Evolutionary conservation across 1,140 invertebrate genomes (phyloP), one percentile per base, ranked within the genome.

Genomic region (Homarus americanus): DNA sequence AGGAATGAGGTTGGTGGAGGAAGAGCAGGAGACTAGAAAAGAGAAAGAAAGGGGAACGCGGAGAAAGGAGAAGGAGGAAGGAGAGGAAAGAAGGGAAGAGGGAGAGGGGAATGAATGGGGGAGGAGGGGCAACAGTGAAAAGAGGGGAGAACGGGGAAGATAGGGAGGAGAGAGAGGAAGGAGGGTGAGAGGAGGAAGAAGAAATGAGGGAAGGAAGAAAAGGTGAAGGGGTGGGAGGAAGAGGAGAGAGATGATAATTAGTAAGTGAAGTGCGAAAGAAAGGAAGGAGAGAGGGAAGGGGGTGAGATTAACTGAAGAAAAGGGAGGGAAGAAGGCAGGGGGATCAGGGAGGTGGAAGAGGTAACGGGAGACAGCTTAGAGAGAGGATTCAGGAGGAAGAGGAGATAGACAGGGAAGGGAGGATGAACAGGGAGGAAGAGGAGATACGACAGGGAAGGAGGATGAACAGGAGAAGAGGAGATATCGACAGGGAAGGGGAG

Each of bases 391-490:
- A 40, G 24, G 10, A 3, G 41, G 38, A 79, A 40, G 41, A 24
- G 41, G 76, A 79, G 76, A 79, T n/a, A n/a, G n/a, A n/a, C n/a
- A 38, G 40, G 34, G 24, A 40, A 41, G 76, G 40, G 38, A 79
- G 76, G 40, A 63, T 63, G 82, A n/a, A n/a, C n/a, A n/a, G n/a
- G n/a, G n/a, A n/a, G n/a, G n/a, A n/a, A n/a, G n/a, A n/a, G n/a
- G n/a, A n/a, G n/a, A n/a, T 20, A 34, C 38, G 58, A 69, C n/a
- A 63, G 63, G 63, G 63, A 53, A 84, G 82, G 58, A 53, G 58
- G 82, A 84, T 34, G 58, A 53, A 84, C 44, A 84, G 58, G 38
- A 53, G 58, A 34, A 84, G 58, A 84, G 28, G 58, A 53, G 69
- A 17, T 38, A n/a, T n/a, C n/a, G n/a, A n/a, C n/a, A 79, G 76